Conservation (phyloP, 2,888 invertebrate genomes). For the Timandra comae region DNA sequence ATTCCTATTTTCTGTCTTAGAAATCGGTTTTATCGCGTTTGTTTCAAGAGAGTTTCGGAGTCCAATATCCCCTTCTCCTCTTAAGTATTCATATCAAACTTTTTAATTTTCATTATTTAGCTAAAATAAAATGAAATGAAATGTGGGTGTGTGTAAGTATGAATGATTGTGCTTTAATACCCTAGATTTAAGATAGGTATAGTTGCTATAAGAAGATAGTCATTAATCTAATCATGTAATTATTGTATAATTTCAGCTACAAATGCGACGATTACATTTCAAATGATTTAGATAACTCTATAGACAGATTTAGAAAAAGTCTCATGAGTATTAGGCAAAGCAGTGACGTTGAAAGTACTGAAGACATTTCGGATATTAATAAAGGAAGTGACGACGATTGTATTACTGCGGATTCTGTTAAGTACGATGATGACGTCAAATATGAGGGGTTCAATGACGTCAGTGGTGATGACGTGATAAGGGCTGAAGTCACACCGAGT, state of each 20-base stretch:
- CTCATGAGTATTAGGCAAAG: slow-evolving; percentile 46
- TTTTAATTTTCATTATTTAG: too few species aligned
- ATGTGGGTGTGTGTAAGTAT: too few species aligned
- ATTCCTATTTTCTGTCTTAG: too few species aligned
- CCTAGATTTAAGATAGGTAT: too few species aligned
- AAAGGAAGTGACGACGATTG: slow-evolving; percentile 25
- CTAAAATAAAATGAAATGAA: too few species aligned
- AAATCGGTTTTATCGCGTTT: too few species aligned
- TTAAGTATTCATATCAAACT: too few species aligned
- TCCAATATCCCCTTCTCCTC: too few species aligned
- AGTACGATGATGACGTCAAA: neutral
- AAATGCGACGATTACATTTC: slow-evolving; percentile 87
- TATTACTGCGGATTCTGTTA: neutral
- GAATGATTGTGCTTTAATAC: too few species aligned
- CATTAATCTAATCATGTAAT: too few species aligned
- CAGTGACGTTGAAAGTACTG: slow-evolving; percentile 31
- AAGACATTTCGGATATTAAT: slow-evolving; percentile 39
- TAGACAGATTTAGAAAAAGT: slow-evolving; percentile 76
- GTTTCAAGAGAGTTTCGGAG: too few species aligned
- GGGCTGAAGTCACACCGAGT: slow-evolving; percentile 26
- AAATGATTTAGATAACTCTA: slow-evolving; percentile 79
- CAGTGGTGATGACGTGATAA: slow-evolving; percentile 29
- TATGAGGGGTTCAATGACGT: slow-evolving; percentile 28
- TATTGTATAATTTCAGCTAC: slow-evolving; percentile 77
- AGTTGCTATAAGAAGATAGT: too few species aligned